Evolutionary conservation across 2,113 vertebrate genomes (phyloP).

Genomic region (Paramormyrops kingsleyae): DNA sequence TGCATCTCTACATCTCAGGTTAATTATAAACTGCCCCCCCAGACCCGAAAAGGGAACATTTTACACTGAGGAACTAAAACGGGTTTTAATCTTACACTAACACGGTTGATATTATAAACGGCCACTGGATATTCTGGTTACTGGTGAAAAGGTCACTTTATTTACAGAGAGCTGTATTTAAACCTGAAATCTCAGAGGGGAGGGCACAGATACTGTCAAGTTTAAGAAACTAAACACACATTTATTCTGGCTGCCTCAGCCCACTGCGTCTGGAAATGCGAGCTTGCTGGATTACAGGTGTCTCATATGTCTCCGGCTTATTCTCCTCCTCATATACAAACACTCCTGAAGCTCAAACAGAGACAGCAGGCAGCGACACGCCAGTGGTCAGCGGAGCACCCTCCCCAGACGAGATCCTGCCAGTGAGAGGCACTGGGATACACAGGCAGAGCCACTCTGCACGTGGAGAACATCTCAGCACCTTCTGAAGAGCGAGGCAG

Average conservation of each 20-base stretch:
- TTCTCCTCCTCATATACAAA: background rate
- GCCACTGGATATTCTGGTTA: slow-evolving; percentile 54
- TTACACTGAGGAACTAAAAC: slow-evolving; percentile 1
- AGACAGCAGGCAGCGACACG: background rate
- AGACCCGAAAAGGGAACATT: background rate
- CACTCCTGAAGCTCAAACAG: background rate
- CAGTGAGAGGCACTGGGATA: background rate
- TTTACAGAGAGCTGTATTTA: background rate
- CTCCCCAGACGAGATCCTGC: background rate
- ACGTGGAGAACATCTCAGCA: background rate
- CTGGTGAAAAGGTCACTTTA: slow-evolving; percentile 51
- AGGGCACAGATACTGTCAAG: background rate
- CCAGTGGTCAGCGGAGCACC: background rate
- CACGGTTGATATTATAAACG: slow-evolving; percentile 51
- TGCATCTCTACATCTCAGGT: background rate
- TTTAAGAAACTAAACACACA: background rate
- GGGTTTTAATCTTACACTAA: background rate
- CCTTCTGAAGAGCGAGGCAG: slow-evolving; percentile 10
- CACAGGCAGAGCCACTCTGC: background rate
- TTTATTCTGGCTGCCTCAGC: background rate
- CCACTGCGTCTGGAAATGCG: background rate
- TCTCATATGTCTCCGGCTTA: background rate
- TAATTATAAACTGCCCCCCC: background rate
- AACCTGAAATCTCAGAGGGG: background rate
- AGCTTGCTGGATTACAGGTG: background rate